Evolutionary conservation across 1,140 invertebrate species (phyloP), one percentile per base, ranked within the genome.

Genomic region (Aradophagus sp.): DNA sequence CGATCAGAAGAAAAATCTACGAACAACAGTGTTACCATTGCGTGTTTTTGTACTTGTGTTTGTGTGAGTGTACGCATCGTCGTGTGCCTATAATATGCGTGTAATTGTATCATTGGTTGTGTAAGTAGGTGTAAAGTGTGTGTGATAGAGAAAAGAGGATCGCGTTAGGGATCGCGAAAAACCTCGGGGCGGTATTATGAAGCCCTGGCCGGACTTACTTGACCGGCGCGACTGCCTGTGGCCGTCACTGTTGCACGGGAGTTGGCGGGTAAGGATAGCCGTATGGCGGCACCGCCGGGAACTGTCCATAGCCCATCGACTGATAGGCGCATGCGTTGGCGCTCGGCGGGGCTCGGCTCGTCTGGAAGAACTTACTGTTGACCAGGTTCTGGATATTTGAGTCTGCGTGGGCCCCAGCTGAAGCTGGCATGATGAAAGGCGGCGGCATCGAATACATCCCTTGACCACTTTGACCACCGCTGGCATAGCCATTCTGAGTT

Each of bases 321-420:
- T 89, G 89, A 52, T 88, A 89, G 11, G 88, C 88, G 68, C 88
- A 89, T 1, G 87, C 86, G 35, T 87, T 88, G 7, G 86, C 80
- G 44, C 81, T 82, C 0, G 87, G 86, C 4, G 88, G 83, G 42
- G 87, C 85, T 44, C 87, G 81, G 50, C 82, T 85, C 2, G 85
- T 87, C 73, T 89, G 89, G 86, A 89, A 90, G 82, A 89, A 90
- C 68, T 89, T 90, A 79, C 87, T 89, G 76, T 87, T 89, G 35
- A 89, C 86, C 20, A 89, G 80, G 11, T 85, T 87, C 42, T 89
- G 88, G 27, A 89, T 87, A n/a, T 85, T 86, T 0, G 87, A 80
- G 19, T 84, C 84, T 0, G 80, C 76, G 8, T 77, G 78, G 6
- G 75, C 79, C 0, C 81, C 80, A 7, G 77, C 71, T 1, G 84